phyloP scores from a whole-genome alignment of 2,888 invertebrate genomes.

The Portevinia maculata region DNA sequence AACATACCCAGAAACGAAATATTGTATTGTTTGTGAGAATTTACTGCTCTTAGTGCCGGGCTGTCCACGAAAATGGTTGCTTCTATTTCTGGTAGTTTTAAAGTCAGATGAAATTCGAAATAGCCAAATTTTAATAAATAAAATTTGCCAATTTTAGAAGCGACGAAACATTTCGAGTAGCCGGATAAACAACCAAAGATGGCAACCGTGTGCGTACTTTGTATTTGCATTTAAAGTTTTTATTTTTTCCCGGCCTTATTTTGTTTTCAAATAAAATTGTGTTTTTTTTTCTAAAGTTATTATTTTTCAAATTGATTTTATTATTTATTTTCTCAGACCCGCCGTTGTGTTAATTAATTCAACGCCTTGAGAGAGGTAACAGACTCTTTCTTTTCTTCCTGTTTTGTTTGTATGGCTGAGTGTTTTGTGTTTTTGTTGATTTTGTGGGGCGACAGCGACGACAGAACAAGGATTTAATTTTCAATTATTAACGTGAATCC shows the following conservation, averaged over 20 bases:
- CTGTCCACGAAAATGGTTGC: too few species aligned
- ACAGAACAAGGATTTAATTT: conserved; percentile 36
- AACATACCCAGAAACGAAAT: too few species aligned
- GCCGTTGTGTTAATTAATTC: conserved; percentile 21
- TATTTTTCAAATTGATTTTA: conserved; percentile 48
- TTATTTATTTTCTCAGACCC: conserved; percentile 9
- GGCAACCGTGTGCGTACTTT: conserved; percentile 26
- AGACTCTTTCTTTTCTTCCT: background rate
- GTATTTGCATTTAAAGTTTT: conserved; percentile 35
- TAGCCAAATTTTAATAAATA: too few species aligned
- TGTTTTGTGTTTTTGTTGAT: conserved; percentile 26
- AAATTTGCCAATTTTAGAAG: too few species aligned
- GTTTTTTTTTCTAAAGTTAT: conserved; percentile 29
- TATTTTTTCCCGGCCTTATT: too few species aligned
- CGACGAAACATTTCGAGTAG: too few species aligned
- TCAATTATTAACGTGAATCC: conserved; percentile 51
- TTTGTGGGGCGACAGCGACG: conserved; percentile 4
- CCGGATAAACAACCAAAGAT: too few species aligned
- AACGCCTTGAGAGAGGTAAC: conserved; percentile 40
- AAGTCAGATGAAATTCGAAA: too few species aligned
- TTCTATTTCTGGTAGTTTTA: too few species aligned
- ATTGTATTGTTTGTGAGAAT: too few species aligned
- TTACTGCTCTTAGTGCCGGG: too few species aligned
- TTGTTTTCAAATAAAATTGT: conserved; percentile 21
- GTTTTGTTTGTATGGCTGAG: background rate